These are phyloP conservation scores for Beris morrisii DNA, from an alignment of 2,888 invertebrate genomes.

Conservation along the genomic window DNA sequence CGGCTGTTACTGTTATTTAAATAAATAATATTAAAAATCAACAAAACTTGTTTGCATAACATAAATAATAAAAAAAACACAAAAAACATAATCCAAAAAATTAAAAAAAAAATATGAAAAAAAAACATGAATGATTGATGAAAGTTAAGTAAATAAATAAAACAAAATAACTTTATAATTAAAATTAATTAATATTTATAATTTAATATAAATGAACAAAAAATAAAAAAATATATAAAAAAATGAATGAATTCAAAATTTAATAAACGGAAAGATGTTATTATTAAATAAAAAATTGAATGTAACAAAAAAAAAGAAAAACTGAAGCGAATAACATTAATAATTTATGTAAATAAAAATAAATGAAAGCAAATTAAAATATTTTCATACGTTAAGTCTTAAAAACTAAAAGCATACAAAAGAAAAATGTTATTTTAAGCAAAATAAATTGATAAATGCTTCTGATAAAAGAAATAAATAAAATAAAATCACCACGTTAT, in stretches of 20 bases:
- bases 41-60: slow-evolving; percentile 40
- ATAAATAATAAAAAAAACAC: slow-evolving; percentile 37
- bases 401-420: slow-evolving; percentile 32
- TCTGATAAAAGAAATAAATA: neutral
- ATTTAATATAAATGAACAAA: slow-evolving; percentile 40
- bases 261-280: slow-evolving; percentile 42
- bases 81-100: slow-evolving; percentile 40
- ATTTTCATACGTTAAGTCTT: slow-evolving; percentile 33
- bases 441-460: slow-evolving; percentile 32
- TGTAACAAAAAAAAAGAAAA: slow-evolving; percentile 23
- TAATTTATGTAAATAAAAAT: slow-evolving; percentile 50
- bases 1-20: slow-evolving; percentile 41
- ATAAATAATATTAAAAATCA: slow-evolving; percentile 32
- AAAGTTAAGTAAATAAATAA: slow-evolving; percentile 37
- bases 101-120: slow-evolving; percentile 46
- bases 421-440: slow-evolving; percentile 40
- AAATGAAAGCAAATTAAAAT: slow-evolving; percentile 37
- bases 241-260: slow-evolving; percentile 18
- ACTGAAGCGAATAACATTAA: slow-evolving; percentile 39
- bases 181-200: slow-evolving; percentile 44
- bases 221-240: slow-evolving; percentile 24
- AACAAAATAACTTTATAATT: slow-evolving; percentile 37
- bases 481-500: slow-evolving; percentile 17
- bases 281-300: slow-evolving; percentile 38
- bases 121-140: slow-evolving; percentile 42